These are phyloP conservation scores for Bombus pyrosoma DNA, from an alignment of 1,140 invertebrate genomes.

Conservation along the genomic window DNA sequence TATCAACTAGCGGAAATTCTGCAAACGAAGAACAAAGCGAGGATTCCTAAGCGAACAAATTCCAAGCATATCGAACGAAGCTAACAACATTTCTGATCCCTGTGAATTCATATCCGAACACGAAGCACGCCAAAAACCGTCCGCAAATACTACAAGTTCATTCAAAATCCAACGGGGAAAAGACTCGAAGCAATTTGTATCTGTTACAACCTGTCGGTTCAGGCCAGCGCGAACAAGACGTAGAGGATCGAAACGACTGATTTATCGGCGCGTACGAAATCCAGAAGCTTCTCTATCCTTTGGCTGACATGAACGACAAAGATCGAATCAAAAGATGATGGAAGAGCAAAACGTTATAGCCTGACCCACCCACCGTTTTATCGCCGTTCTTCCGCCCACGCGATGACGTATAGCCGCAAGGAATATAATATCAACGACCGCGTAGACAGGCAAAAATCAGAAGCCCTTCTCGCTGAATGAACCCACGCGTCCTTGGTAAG, in stretches of 20 bases:
- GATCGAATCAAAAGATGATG: background rate
- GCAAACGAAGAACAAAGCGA: background rate
- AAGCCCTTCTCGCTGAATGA: constrained; percentile 59
- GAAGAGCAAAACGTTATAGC: background rate
- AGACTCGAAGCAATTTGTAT: background rate
- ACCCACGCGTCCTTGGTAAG: constrained; percentile 58
- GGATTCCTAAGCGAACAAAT: background rate
- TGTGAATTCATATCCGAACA: background rate
- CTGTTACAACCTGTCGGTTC: background rate
- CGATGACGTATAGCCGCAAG: background rate
- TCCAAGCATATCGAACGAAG: background rate
- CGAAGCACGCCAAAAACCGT: background rate
- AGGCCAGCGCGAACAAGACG: background rate
- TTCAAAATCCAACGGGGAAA: background rate
- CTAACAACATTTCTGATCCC: background rate
- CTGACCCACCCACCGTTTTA: constrained; percentile 36
- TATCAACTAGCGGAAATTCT: background rate
- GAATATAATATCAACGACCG: constrained; percentile 28
- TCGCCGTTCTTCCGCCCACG: constrained; percentile 34
- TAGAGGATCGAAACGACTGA: background rate
- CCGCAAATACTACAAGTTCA: background rate
- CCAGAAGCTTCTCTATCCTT: background rate
- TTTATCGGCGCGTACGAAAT: background rate
- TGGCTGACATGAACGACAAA: background rate
- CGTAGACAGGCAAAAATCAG: constrained; percentile 39